Evolutionary conservation across 1,140 invertebrate species (phyloP).

Genomic region (Hyles euphorbiae): DNA sequence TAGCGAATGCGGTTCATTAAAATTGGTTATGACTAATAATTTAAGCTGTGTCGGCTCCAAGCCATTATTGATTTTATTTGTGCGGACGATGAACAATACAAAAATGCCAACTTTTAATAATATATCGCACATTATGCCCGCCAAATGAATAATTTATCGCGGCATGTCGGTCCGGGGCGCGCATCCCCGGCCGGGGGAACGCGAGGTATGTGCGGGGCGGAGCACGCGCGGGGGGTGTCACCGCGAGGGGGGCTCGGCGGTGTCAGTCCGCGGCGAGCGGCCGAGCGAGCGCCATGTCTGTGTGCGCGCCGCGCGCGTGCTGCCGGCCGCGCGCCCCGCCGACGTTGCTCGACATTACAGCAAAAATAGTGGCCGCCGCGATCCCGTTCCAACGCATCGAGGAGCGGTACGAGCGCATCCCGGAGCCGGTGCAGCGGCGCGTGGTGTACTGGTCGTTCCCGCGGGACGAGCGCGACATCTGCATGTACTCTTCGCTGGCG

Average conservation of each 20-base stretch:
- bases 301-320: conserved; percentile 71
- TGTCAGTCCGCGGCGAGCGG: conserved; percentile 65
- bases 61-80: conserved; percentile 38
- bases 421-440: conserved; percentile 89
- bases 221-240: conserved; percentile 18
- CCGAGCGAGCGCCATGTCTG: conserved; percentile 67
- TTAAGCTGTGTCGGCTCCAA: too few species aligned
- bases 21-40: too few species aligned
- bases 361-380: conserved; percentile 88
- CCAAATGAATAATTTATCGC: conserved; percentile 73
- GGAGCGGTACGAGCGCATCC: conserved; percentile 89
- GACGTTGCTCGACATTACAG: conserved; percentile 87
- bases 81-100: conserved; percentile 34
- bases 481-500: conserved; percentile 91
- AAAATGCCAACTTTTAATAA: conserved; percentile 74
- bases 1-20: too few species aligned
- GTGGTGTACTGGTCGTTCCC: conserved; percentile 94
- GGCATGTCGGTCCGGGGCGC: conserved; percentile 62
- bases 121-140: conserved; percentile 72
- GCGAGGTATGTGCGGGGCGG: conserved; percentile 17
- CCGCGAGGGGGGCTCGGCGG: conserved; percentile 23
- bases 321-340: conserved; percentile 75
- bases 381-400: conserved; percentile 92
- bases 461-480: conserved; percentile 89
- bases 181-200: conserved; percentile 49